phyloP scores from a whole-genome alignment of 2,113 vertebrate genomes.

The Melospiza melodia region DNA sequence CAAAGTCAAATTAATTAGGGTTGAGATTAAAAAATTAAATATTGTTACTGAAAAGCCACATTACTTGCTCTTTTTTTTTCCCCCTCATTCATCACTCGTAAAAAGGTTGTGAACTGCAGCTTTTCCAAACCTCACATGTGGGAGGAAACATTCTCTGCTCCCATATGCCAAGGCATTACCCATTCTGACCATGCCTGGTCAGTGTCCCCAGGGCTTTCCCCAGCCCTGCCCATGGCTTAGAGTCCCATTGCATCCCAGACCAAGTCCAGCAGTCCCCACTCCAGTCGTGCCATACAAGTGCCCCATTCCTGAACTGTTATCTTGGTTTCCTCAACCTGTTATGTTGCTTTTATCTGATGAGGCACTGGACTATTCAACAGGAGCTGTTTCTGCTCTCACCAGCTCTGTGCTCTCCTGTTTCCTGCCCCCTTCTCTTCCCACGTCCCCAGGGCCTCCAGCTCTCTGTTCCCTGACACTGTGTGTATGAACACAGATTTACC shows the following conservation, averaged over 20 bases:
- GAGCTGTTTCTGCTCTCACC: background rate
- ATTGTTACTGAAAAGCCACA: background rate
- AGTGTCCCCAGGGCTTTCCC: background rate
- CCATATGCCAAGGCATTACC: background rate
- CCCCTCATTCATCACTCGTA: background rate
- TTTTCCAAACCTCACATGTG: background rate
- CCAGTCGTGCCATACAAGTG: background rate
- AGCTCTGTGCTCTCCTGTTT: background rate
- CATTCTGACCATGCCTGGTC: background rate
- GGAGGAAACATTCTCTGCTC: background rate
- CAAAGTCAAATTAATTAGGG: background rate
- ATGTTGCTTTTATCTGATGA: background rate
- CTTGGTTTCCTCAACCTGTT: background rate
- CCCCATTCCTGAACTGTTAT: background rate
- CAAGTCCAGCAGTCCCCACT: background rate
- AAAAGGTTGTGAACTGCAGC: background rate
- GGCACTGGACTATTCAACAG: background rate
- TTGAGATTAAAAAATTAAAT: background rate
- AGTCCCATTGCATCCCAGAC: background rate
- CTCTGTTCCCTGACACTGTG: background rate
- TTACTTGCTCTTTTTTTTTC: background rate
- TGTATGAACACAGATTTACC: background rate
- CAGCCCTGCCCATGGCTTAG: background rate
- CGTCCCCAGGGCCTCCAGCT: fast-evolving
- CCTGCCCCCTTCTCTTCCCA: fast-evolving